Base-by-base conservation (phyloP, 2,113 vertebrate species). In the Mirounga angustirostris region DNA sequence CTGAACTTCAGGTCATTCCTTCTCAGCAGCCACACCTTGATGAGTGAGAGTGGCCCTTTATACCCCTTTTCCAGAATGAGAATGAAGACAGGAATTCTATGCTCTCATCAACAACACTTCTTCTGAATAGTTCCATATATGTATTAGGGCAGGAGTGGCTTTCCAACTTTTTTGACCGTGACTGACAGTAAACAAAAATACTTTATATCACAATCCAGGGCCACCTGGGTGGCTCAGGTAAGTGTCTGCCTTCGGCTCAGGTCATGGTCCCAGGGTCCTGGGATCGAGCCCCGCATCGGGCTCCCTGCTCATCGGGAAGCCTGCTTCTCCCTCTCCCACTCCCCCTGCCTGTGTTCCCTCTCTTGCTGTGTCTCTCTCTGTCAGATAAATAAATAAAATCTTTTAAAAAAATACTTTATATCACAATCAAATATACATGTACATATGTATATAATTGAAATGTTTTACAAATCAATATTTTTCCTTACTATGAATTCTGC, bases 391-490 rank as follows among this genome's bases (percentile, higher is more conserved):
- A 46, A 46, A 46, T 46, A 46, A 46, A 46, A 46, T 46, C 46
- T 46, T 46, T 46, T 9, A 46, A 46, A 86, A 50, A 56, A 84
- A 24, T 21, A 22, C 56, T 79, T 86, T 33, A 36, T 80, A 74
- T 22, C 73, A 15, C 40, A 15, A 21, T 26, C 73, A 46, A 33
- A 36, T 83, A 40, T 59, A 83, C 46, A 63, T 4, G 43, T 14
- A 69, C 18, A 85, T 28, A 67, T 8, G 16, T 24, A 58, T 59
- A 56, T 46, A 80, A 91, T 15, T 61, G 40, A 90, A 90, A 96
- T 43, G n/a, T 94, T 94, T 94, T 86, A 84, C 19, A 84, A 76
- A 59, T 89, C 78, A 84, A 11, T 24, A 59, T 56, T 82, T 67
- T 76, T 67, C 4, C 15, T 87, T 65, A 28, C 30, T 43, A 73